Evolutionary conservation across 2,113 vertebrate species (phyloP), one percentile per base, ranked within the genome.

Genomic region (Polypterus bichir): DNA sequence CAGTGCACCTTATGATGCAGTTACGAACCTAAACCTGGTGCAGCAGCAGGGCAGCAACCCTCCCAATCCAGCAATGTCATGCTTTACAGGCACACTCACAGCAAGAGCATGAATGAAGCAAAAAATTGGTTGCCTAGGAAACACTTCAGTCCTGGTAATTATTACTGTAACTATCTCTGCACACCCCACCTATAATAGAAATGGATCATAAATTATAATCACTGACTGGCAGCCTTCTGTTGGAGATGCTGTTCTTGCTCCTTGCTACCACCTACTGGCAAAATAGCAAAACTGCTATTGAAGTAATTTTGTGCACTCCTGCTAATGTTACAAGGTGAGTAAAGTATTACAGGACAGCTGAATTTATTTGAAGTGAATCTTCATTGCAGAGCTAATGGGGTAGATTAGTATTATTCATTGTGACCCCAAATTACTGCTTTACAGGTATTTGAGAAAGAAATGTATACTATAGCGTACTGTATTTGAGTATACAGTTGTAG

Each of bases 141-240:
- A 97, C 93, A 78, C 86, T 89, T 89, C 71, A 84, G 86, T 93
- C 90, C 88, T 85, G 88, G 93, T 94, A 93, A 97, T 97, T 94
- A 95, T 92, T 90, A 92, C 91, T 89, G 90, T 94, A 93, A 93
- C 90, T 90, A 83, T 84, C 90, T 89, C 91, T 84, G 90, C 88
- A 94, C 91, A 92, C 92, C 93, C 91, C 90, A 94, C 89, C 93
- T 96, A 92, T 95, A 94, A 92, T 88, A 88, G 90, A 90, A 88
- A 93, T 92, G 91, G 92, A 93, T 93, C 90, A 94, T 94, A 89
- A 96, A 94, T 92, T 87, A 84, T 74, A 77, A 80, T 73, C 77
- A 56, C 83, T 90, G 91, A 93, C 88, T 92, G 92, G 87, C 94
- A 94, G 89, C 86, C 84, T 80, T 86, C 88, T 72, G 75, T 76